Evolutionary conservation across 2,888 invertebrate species (phyloP), one percentile per base, ranked within the genome.

Genomic region (Lumbricus terrestris): DNA sequence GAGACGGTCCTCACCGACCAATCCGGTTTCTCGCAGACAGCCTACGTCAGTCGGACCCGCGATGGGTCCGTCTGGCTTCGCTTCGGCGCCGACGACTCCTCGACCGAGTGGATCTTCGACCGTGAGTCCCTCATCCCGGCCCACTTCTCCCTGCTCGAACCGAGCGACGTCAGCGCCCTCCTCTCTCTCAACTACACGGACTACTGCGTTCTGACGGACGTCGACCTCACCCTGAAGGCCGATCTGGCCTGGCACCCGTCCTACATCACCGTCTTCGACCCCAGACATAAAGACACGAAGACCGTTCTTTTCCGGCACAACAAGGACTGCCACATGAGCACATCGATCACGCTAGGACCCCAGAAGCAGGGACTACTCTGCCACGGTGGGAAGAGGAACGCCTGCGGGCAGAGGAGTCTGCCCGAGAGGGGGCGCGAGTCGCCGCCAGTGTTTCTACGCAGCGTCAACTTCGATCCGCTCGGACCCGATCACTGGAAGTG

Each of bases 21-120:
- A 5, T 37, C 40, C 15, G 90, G 90, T 20, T 38, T 33, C 35
- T 47, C 38, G 0, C 90, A 90, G 88, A 85, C 82, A 13, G 90
- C 88, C n/a, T 94, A 92, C 94, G 93, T 16, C 89, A 91, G 91
- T 88, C 85, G 90, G 34, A 92, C 91, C 69, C 89, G 92, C 33
- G 92, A 92, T 90, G 92, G 92, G 33, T 54, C 90, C 35, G 91
- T 92, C 54, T 92, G 92, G 92, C 82, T 91, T 82, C 90, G 92
- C 34, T 90, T 88, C n/a, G 92, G 92, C 34, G 83, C 35, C 40
- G 92, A 92, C 83, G 90, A 89, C 37, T 89, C 88, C 40, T 38
- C 85, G 34, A 69, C 85, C 29, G 92, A 92, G 90, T 92, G 92
- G 92, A 90, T 88, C 23, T 92, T 90, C 91, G 88, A 40, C 35